Base-by-base conservation (phyloP, 1,140 invertebrate genomes). In the Oncopodura yosiiana region DNA sequence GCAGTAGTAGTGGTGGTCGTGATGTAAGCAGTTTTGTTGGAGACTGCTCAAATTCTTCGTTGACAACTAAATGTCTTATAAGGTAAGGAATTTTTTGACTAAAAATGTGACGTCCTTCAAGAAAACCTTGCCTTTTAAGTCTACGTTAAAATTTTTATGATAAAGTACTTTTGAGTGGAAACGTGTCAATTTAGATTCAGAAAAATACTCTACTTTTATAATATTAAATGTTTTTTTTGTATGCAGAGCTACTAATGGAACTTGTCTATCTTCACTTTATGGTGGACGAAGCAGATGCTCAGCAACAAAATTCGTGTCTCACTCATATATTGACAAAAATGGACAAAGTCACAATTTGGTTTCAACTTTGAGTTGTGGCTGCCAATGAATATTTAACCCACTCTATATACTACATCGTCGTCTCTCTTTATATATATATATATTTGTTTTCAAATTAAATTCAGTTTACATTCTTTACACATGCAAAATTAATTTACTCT, bases 351-450 rank as follows among this genome's bases (percentile, higher is more conserved):
- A 71, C 48, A 71, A 71, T 54, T 67, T 75, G 5, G 71, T 75
- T 49, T 67, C 73, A 54, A 72, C 75, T 29, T 69, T 67, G 5
- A 66, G 71, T 34, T 75, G 74, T 49, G 68, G 71, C 19, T 75
- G 74, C 58, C 66, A 72, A 36, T 75, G n/a, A n/a, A n/a, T n/a
- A n/a, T n/a, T n/a, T n/a, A n/a, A n/a, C n/a, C n/a, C n/a, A n/a
- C n/a, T n/a, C n/a, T n/a, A n/a, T n/a, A n/a, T n/a, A n/a, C n/a
- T n/a, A n/a, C 32, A 34, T 6, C 26, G 48, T 18, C n/a, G 3
- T n/a, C 42, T 18, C 3, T 26, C 11, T 27, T 16, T 9, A 34
- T 8, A 34, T 34, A n/a, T 34, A 34, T n/a, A 34, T 8, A 34
- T n/a, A n/a, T n/a, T n/a, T n/a, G n/a, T n/a, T n/a, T n/a, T n/a